Evolutionary conservation across 1,140 invertebrate genomes (phyloP).

Genomic region (Ericerus pela): DNA sequence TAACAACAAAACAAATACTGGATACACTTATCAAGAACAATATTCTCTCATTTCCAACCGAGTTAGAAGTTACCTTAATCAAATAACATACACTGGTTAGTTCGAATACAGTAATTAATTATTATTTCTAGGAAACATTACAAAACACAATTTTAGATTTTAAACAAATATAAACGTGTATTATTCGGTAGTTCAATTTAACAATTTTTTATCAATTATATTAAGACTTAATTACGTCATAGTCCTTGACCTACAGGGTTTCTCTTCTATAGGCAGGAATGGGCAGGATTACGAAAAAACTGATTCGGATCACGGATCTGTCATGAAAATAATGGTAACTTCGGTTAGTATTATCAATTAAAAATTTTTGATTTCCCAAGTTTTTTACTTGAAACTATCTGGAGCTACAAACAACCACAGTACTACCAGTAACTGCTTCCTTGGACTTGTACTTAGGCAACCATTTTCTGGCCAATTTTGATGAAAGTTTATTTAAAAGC

Average conservation of each 20-base stretch:
- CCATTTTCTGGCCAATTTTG: too few species aligned
- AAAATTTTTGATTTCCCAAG: too few species aligned
- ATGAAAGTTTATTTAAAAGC: too few species aligned
- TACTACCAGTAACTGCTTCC: too few species aligned
- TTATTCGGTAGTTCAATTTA: background rate
- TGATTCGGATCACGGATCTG: too few species aligned
- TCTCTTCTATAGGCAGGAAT: too few species aligned
- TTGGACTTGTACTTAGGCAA: too few species aligned
- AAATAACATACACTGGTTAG: background rate
- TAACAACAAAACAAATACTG: background rate
- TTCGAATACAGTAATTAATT: background rate
- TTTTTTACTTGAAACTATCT: too few species aligned
- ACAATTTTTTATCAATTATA: background rate
- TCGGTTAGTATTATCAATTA: too few species aligned
- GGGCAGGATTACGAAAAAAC: too few species aligned
- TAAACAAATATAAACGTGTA: background rate
- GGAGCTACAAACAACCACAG: too few species aligned
- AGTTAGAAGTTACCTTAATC: background rate
- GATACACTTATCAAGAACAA: background rate
- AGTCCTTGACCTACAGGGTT: slow-evolving; percentile 1
- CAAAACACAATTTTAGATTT: background rate
- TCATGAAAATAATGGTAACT: too few species aligned
- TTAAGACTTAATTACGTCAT: slow-evolving; percentile 5
- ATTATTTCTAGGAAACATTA: background rate
- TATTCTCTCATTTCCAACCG: background rate